These are phyloP conservation scores for Blastobasis lacticolella DNA, from an alignment of 2,888 invertebrate species.

Conservation along the genomic window DNA sequence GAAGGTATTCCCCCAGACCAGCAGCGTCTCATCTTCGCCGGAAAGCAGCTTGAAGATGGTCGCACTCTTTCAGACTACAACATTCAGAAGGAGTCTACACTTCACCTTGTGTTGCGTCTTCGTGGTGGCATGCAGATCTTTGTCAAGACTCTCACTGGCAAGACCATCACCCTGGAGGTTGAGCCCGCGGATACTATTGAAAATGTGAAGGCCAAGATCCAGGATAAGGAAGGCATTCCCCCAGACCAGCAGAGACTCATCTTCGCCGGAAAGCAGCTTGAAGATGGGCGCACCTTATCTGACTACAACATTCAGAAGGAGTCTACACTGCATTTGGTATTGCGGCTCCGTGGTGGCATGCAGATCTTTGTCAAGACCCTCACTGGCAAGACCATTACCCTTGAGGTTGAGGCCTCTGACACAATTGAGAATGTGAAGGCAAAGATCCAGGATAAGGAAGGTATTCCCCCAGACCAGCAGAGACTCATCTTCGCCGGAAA, in stretches of 20 bases:
- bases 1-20: constrained; percentile 33
- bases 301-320: constrained; percentile 25
- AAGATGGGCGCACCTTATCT: constrained; percentile 19
- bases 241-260: constrained; percentile 20
- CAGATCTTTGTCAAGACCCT: constrained; percentile 22
- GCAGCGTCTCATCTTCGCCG: constrained; percentile 30
- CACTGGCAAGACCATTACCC: constrained; percentile 22
- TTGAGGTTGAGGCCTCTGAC: constrained; percentile 19
- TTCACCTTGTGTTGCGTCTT: constrained; percentile 20
- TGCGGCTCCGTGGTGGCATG: constrained; percentile 23
- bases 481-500: constrained; percentile 20
- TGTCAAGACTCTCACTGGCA: constrained; percentile 25
- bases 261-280: constrained; percentile 20
- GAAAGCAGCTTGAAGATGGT: constrained; percentile 30
- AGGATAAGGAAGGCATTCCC: constrained; percentile 20
- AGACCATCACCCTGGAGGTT: constrained; percentile 30
- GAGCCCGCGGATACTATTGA: constrained; percentile 22
- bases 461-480: constrained; percentile 22
- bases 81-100: constrained; percentile 23
- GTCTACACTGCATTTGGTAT: constrained; percentile 21
- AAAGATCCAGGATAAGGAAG: constrained; percentile 22
- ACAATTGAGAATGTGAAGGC: constrained; percentile 23
- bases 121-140: constrained; percentile 25
- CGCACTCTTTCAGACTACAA: constrained; percentile 29
- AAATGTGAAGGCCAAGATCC: constrained; percentile 21